phyloP scores from a whole-genome alignment of 1,140 invertebrate genomes.

The Samia ricini region DNA sequence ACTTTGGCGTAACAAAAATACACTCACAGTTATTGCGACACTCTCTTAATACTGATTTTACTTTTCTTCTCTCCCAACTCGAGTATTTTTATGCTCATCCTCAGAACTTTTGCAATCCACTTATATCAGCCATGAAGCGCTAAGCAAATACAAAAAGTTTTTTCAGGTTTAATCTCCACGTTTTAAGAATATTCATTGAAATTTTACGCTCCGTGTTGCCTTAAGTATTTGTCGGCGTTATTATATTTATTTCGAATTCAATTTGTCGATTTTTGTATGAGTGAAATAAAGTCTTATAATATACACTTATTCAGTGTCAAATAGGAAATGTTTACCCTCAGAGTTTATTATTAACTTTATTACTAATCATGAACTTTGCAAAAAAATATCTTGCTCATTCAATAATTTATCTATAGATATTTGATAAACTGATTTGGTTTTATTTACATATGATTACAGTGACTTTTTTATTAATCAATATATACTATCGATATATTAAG shows the following conservation, averaged over 20 bases:
- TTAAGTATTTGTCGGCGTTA: constrained; percentile 60
- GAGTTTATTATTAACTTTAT: too few relatives aligned
- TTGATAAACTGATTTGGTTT: too few relatives aligned
- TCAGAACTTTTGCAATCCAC: constrained; percentile 74
- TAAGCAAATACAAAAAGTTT: constrained; percentile 76
- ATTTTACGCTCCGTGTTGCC: constrained; percentile 52
- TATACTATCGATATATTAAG: too few relatives aligned
- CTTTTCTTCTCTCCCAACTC: constrained; percentile 55
- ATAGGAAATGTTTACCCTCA: too few relatives aligned
- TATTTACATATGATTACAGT: too few relatives aligned
- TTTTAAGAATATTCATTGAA: constrained; percentile 72
- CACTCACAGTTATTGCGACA: constrained; percentile 66
- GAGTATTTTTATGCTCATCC: constrained; percentile 74
- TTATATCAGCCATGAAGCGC: constrained; percentile 73
- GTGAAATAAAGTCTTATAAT: not conserved
- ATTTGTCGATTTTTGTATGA: not conserved
- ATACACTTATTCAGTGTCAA: not conserved
- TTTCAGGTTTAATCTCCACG: constrained; percentile 67
- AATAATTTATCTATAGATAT: too few relatives aligned
- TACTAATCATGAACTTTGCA: too few relatives aligned
- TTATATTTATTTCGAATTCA: constrained; percentile 42
- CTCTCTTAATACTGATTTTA: constrained; percentile 66
- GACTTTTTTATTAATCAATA: too few relatives aligned
- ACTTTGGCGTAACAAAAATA: constrained; percentile 63
- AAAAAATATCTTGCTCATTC: too few relatives aligned